These are phyloP conservation scores for Sinotaia quadrata DNA, from an alignment of 2,888 invertebrate genomes.

Conservation along the genomic window DNA sequence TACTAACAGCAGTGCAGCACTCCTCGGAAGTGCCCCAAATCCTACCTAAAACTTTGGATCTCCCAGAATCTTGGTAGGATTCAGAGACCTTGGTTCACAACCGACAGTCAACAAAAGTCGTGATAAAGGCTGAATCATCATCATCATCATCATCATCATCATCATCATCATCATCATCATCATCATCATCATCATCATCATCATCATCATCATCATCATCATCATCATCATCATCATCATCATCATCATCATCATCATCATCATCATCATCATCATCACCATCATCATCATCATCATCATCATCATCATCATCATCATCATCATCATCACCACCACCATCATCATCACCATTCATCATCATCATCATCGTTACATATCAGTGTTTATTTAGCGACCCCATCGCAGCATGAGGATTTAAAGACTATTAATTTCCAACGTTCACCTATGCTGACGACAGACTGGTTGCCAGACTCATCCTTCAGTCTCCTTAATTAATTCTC, in stretches of 20 bases:
- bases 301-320: slow-evolving; percentile 1
- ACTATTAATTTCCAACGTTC: too few species aligned
- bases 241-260: not conserved
- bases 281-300: slow-evolving; percentile 1
- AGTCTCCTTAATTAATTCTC: too few species aligned
- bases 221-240: slow-evolving; percentile 1
- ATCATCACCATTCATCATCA: not conserved
- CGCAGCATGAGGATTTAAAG: too few species aligned
- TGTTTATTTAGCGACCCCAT: too few species aligned
- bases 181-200: slow-evolving; percentile 1
- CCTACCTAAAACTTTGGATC: not conserved
- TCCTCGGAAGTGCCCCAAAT: too few species aligned
- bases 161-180: slow-evolving; percentile 1
- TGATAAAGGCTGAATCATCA: too few species aligned
- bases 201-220: slow-evolving; percentile 1
- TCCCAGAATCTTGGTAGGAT: too few species aligned
- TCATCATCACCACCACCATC: not conserved
- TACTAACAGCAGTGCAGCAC: too few species aligned
- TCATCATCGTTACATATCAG: not conserved
- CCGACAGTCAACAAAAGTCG: too few species aligned
- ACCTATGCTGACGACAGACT: too few species aligned
- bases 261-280: not conserved
- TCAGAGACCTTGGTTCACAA: too few species aligned
- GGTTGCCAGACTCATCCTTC: too few species aligned
- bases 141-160: slow-evolving; percentile 1